Base-by-base conservation (phyloP, 2,888 invertebrate species). In the Sinotaia quadrata region DNA sequence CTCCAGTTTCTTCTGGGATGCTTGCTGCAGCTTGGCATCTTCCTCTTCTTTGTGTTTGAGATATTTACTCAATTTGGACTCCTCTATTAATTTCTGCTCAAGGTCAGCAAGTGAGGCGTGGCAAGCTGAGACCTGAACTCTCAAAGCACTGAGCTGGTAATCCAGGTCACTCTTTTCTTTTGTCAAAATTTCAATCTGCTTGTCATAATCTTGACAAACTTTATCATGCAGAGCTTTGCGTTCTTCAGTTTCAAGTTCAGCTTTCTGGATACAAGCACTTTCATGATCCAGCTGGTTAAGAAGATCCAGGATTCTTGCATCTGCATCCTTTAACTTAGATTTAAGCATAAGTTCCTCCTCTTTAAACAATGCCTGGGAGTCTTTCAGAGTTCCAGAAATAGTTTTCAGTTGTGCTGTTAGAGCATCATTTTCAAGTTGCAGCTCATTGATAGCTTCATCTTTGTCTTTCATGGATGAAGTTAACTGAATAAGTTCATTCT, bases 231-330 rank as follows among this genome's bases (percentile, higher is more conserved):
- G 33, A 21, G 15, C 31, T n/a, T 41, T 44, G 37, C 44, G 54
- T 41, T 41, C 65, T 31, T 41, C 61, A 12, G 34, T 41, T 5
- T 69, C 63, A 44, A 66, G 65, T 27, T 72, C 65, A 15, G 47
- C n/a, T 21, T 68, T 69, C 47, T 56, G 61, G 29, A 60, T 15
- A 29, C 61, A 44, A n/a, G 62, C 67, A 44, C 71, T 65, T 47
- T 71, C 61, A 27, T 63, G 58, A n/a, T 74, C 69, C 5, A 74
- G 47, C 59, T 72, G 59, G 12, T 65, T 57, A 7, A 10, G 44
- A 2, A 72, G 66, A 27, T 66, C 66, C 27, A 56, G 29, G 15
- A 37, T 29, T 27, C 47, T 33, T 7, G 44, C 41, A 21, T 66
- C 47, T 21, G 61, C 33, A 24, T 65, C 66, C 44, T 56, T 62